Conservation (phyloP, 2,888 invertebrate species). For the Drosophila siamana region DNA sequence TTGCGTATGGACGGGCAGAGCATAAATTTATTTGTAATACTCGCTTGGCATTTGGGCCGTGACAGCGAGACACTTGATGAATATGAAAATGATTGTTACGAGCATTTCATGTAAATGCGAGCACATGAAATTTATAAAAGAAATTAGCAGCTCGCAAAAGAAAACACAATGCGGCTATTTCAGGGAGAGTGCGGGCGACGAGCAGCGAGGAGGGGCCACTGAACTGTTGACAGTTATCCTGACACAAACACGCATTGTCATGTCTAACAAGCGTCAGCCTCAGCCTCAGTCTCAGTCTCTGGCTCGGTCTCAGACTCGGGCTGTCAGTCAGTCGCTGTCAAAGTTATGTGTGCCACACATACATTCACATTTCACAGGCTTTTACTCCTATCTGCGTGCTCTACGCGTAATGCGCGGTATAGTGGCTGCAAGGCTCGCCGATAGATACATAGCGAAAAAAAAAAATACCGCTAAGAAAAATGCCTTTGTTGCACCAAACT, state of each 20-base stretch:
- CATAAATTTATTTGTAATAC: constrained; percentile 38
- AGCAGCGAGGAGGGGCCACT: not conserved
- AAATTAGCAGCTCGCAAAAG: constrained; percentile 70
- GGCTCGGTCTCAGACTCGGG: constrained; percentile 40
- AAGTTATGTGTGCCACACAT: constrained; percentile 33
- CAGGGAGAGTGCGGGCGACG: not conserved
- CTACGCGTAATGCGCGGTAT: constrained; percentile 26
- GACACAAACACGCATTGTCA: constrained; percentile 80
- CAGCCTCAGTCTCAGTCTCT: constrained; percentile 25
- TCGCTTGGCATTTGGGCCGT: constrained; percentile 17
- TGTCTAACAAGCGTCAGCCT: constrained; percentile 75
- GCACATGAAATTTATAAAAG: constrained; percentile 75
- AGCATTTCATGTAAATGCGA: constrained; percentile 64
- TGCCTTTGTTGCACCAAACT: constrained; percentile 56
- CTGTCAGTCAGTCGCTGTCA: constrained; percentile 67
- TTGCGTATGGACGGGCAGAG: constrained; percentile 32
- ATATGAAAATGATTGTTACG: constrained; percentile 63
- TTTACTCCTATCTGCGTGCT: not conserved
- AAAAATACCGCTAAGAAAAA: constrained; percentile 26
- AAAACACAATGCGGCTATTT: constrained; percentile 2
- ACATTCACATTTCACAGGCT: constrained; percentile 7
- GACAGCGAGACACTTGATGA: constrained; percentile 57
- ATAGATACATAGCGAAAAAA: constrained; percentile 50
- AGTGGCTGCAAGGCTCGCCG: constrained; percentile 27
- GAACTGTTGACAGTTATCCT: constrained; percentile 78